Evolutionary conservation across 2,113 vertebrate species (phyloP).

Genomic region (Ahaetulla prasina): DNA sequence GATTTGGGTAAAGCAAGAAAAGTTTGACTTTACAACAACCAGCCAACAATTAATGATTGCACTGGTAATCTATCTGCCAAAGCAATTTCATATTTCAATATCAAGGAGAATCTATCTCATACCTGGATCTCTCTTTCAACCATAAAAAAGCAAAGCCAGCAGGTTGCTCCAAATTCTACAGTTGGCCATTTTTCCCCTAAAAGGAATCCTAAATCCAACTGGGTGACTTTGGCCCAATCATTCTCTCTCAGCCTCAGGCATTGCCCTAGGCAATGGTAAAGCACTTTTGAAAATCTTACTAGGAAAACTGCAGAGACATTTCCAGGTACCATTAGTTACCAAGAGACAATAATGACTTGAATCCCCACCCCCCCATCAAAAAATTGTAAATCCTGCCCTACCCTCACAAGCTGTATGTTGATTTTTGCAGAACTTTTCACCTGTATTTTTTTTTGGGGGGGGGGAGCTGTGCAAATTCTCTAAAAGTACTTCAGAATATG

Average conservation of each 20-base stretch:
- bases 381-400: not conserved
- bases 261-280: not conserved
- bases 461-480: not conserved
- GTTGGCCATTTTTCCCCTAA: not conserved
- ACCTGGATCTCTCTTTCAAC: not conserved
- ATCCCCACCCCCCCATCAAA: not conserved
- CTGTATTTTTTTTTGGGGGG: not conserved
- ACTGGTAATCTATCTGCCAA: not conserved
- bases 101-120: not conserved
- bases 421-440: not conserved
- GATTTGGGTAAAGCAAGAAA: not conserved
- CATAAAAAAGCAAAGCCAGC: not conserved
- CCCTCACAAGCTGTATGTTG: not conserved
- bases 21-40: not conserved
- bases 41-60: not conserved
- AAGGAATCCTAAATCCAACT: not conserved
- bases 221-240: not conserved
- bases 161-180: not conserved
- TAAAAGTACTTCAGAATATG: not conserved
- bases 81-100: not conserved
- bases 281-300: not conserved
- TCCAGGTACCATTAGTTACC: not conserved
- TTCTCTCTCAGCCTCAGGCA: not conserved
- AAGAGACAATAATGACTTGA: not conserved
- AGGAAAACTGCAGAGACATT: not conserved